Percentiles rank a stretch among this genome's conserved stretches.
Conservation (phyloP, 2,113 vertebrate species). For the Brachionichthys hirsutus region DNA sequence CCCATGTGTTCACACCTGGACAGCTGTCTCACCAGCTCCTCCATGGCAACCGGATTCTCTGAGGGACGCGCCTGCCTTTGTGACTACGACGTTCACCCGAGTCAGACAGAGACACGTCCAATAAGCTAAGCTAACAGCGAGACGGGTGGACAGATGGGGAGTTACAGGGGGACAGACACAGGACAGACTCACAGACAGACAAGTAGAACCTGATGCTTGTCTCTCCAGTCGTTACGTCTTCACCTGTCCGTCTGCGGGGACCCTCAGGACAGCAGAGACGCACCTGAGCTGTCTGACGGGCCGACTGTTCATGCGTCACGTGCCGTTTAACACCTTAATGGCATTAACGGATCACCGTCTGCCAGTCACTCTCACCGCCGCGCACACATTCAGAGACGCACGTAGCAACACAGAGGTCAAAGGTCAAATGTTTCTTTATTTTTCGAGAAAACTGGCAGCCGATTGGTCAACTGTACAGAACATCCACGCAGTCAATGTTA, state of each 20-base stretch:
- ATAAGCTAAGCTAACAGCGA: not conserved
- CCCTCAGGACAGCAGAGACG: not conserved
- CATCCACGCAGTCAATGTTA: constrained; percentile 36
- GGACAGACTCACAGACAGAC: not conserved
- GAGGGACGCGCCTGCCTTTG: too few species aligned
- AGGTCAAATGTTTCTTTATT: constrained; percentile 45
- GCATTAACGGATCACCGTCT: constrained; percentile 48
- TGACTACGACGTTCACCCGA: too few species aligned
- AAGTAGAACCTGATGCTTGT: not conserved
- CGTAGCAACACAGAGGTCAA: constrained; percentile 7
- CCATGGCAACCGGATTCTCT: constrained; percentile 42
- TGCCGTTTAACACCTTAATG: constrained; percentile 50
- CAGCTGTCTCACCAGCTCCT: constrained; percentile 56
- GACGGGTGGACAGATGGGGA: not conserved
- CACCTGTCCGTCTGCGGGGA: not conserved
- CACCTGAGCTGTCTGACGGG: constrained; percentile 7
- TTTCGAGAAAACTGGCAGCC: constrained; percentile 38
- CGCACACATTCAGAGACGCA: not conserved
- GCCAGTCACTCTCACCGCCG: constrained; percentile 14
- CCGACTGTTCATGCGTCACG: not conserved
- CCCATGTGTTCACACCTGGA: constrained; percentile 70
- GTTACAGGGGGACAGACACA: not conserved
- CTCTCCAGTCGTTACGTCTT: not conserved
- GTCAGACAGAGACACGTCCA: too few species aligned
- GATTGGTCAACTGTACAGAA: constrained; percentile 43